Conservation (phyloP, 2,113 vertebrate species). For the Phrynosoma platyrhinos region DNA sequence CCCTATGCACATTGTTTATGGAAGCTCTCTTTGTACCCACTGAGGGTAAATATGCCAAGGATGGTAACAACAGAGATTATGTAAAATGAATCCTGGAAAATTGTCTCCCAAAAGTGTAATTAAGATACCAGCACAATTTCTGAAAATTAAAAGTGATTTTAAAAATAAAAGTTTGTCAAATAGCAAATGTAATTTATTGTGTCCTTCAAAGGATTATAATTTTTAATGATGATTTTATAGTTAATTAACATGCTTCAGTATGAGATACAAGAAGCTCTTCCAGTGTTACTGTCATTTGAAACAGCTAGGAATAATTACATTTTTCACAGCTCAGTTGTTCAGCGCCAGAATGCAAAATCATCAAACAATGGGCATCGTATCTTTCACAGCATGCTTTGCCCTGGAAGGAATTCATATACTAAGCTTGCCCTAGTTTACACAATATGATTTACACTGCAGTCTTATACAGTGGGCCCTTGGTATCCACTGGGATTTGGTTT, state of each 20-base stretch:
- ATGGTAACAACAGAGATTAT: neutral
- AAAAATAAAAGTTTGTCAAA: neutral
- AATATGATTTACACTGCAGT: neutral
- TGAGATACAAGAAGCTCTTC: neutral
- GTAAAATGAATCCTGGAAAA: neutral
- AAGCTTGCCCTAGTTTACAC: slow-evolving; percentile 34
- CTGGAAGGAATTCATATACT: slow-evolving; percentile 12
- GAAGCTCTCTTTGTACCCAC: too few relatives aligned
- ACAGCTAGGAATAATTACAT: slow-evolving; percentile 52
- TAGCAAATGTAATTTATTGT: too few relatives aligned
- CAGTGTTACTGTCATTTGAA: slow-evolving; percentile 19
- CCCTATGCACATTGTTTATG: neutral
- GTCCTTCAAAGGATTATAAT: neutral
- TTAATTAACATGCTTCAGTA: neutral
- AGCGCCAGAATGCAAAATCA: neutral
- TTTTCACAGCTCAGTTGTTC: slow-evolving; percentile 47
- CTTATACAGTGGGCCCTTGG: neutral
- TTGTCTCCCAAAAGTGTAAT: neutral
- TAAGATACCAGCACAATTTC: neutral
- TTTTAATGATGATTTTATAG: neutral
- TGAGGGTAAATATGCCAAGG: neutral
- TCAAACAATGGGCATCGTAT: slow-evolving; percentile 53
- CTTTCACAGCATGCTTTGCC: slow-evolving; percentile 58
- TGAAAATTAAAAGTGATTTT: neutral
- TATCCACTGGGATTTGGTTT: too few relatives aligned